Percentiles rank a stretch among this genome's conserved stretches.
These are phyloP conservation scores for Microplitis mediator DNA, from an alignment of 1,140 invertebrate species.

Conservation along the genomic window DNA sequence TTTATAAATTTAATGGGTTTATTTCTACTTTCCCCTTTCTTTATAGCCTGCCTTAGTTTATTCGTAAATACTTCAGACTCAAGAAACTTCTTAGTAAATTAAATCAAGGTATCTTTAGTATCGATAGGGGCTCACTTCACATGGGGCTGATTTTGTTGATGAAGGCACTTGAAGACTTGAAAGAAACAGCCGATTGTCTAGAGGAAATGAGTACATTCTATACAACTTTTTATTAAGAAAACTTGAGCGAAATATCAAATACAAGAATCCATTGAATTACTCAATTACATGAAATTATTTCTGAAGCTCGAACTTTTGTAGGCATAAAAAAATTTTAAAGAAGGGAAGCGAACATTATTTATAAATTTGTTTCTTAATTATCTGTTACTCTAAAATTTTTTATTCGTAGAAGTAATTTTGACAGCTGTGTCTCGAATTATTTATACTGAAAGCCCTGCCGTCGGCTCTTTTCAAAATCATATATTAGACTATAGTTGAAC, in stretches of 20 bases:
- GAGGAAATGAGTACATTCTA: not conserved
- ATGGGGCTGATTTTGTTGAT: constrained; percentile 13
- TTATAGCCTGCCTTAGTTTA: constrained; percentile 13
- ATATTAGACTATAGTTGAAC: constrained; percentile 12
- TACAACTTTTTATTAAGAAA: not conserved
- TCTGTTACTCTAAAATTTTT: constrained; percentile 35
- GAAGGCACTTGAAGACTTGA: constrained; percentile 5
- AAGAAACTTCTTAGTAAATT: not conserved
- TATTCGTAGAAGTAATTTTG: constrained; percentile 44
- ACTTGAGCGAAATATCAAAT: not conserved
- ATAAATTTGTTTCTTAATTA: too few species aligned
- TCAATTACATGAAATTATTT: not conserved
- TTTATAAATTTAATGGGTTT: constrained; percentile 37
- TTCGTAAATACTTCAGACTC: constrained; percentile 14
- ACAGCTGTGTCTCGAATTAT: constrained; percentile 49
- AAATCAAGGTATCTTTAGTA: not conserved
- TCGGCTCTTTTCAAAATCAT: constrained; percentile 2
- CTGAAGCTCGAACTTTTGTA: too few species aligned
- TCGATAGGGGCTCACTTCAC: not conserved
- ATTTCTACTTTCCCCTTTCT: not conserved
- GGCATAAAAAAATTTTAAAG: not conserved
- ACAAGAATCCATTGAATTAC: not conserved
- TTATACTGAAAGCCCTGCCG: constrained; percentile 33
- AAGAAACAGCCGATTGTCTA: not conserved
- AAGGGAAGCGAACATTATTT: not conserved